A percentile compares a stretch with the other conserved stretches of the same genome.
These are phyloP conservation scores for Tetraneura akinire DNA, from an alignment of 1,140 invertebrate genomes.

Conservation along the genomic window DNA sequence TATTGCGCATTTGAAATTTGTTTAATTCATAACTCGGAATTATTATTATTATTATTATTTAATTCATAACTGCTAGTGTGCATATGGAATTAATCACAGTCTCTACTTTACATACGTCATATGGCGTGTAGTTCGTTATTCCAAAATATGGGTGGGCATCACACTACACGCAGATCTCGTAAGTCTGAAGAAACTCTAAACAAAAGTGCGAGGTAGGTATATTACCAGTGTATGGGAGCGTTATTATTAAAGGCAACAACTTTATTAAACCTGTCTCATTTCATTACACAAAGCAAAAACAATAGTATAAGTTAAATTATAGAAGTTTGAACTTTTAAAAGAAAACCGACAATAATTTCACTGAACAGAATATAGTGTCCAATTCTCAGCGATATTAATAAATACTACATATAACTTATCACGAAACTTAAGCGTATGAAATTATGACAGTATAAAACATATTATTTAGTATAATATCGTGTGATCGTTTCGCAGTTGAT, in stretches of 20 bases:
- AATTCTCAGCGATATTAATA: background rate
- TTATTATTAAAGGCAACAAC: background rate
- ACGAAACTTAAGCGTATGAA: no score
- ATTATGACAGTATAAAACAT: no score
- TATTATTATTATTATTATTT: no score
- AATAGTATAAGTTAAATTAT: background rate
- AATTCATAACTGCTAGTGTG: no score
- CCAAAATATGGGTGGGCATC: background rate
- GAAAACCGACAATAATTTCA: background rate
- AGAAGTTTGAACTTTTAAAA: background rate
- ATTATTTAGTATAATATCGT: no score
- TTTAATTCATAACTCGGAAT: no score
- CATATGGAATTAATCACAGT: no score
- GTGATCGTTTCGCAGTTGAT: no score
- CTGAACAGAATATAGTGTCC: background rate
- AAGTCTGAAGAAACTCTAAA: no score
- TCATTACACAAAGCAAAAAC: constrained; percentile 1
- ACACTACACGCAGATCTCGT: background rate
- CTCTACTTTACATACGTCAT: background rate
- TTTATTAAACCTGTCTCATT: background rate
- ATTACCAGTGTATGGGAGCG: background rate
- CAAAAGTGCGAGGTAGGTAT: background rate
- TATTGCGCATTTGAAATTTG: no score
- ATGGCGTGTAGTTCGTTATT: no score
- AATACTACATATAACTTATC: background rate